phyloP scores from a whole-genome alignment of 2,888 invertebrate genomes.

The Adineta ricciae region DNA sequence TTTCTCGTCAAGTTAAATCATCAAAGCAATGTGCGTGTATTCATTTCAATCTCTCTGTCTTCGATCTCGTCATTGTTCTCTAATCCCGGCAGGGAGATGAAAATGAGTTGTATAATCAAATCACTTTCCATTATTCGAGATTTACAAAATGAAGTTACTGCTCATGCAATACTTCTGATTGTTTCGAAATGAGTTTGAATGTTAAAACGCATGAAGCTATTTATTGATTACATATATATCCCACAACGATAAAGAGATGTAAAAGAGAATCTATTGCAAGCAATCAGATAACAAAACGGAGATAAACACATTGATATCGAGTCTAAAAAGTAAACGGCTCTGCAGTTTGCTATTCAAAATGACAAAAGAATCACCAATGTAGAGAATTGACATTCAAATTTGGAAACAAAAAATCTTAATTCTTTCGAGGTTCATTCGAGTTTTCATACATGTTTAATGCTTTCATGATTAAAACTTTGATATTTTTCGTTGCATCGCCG shows the following conservation, averaged over 20 bases:
- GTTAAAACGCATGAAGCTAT: not conserved
- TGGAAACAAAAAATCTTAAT: not conserved
- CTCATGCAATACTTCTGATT: no score
- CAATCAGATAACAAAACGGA: not conserved
- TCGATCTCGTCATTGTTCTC: no score
- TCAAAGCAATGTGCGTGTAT: no score
- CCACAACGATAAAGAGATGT: not conserved
- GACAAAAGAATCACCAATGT: not conserved
- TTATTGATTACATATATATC: not conserved
- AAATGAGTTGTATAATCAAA: no score
- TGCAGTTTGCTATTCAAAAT: not conserved
- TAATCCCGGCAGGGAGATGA: no score
- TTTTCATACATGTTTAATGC: not conserved
- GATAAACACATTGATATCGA: not conserved
- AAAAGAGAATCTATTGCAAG: not conserved
- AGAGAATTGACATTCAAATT: not conserved
- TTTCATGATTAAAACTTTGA: not conserved
- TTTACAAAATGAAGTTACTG: no score
- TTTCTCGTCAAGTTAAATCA: no score
- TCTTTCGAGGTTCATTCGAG: not conserved
- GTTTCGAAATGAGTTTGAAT: no score
- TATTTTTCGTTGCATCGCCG: constrained; percentile 12
- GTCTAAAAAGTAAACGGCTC: not conserved
- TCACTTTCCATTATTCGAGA: no score
- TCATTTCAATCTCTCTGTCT: no score